Percentiles rank a stretch among this genome's conserved stretches.
These are phyloP conservation scores for Aricia artaxerxes DNA, from an alignment of 2,888 invertebrate species.

Conservation along the genomic window DNA sequence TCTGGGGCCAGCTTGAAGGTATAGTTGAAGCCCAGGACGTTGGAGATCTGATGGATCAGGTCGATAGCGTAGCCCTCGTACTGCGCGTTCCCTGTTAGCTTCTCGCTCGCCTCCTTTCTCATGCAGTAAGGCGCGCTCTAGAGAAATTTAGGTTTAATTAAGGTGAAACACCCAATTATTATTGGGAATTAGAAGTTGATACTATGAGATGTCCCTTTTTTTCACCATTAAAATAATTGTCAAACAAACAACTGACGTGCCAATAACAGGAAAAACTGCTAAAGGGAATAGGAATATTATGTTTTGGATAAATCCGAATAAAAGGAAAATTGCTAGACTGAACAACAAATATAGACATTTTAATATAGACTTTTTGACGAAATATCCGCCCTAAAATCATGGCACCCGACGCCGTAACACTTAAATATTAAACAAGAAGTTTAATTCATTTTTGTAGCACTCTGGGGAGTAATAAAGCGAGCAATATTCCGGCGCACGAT, in stretches of 20 bases:
- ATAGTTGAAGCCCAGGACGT: conserved; percentile 92
- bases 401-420: not conserved
- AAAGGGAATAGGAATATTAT: no score
- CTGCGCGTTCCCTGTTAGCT: conserved; percentile 92
- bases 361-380: not conserved
- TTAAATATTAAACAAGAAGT: conserved; percentile 10
- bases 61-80: conserved; percentile 98
- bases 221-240: no score
- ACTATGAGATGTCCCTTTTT: no score
- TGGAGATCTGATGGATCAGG: conserved; percentile 94
- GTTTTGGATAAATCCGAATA: no score
- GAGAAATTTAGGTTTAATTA: not conserved
- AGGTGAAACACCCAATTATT: not conserved
- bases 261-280: no score
- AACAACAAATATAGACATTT: not conserved
- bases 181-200: no score
- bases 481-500: not conserved
- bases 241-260: no score
- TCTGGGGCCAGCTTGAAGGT: conserved; percentile 92
- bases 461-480: not conserved
- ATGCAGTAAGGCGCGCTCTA: conserved; percentile 98
- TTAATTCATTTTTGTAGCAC: conserved; percentile 19
- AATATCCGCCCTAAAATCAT: not conserved
- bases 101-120: conserved; percentile 92
- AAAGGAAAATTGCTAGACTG: no score